These are phyloP conservation scores for Battus philenor DNA, from an alignment of 1,140 invertebrate species.

Conservation along the genomic window DNA sequence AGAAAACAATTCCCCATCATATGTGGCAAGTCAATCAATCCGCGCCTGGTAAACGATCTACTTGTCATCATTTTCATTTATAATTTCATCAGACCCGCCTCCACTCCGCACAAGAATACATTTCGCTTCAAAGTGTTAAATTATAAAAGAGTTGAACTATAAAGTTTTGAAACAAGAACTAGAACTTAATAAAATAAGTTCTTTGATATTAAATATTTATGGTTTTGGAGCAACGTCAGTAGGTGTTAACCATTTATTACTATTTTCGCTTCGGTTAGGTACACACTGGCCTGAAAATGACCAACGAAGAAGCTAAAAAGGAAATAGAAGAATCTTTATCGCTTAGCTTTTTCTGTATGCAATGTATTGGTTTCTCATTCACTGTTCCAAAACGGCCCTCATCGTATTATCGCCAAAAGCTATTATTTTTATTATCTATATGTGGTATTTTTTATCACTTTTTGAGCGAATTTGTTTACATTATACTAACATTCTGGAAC, in stretches of 20 bases:
- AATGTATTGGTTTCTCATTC: constrained; percentile 51
- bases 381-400: constrained; percentile 25
- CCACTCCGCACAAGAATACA: too few relatives aligned
- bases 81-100: constrained; percentile 25
- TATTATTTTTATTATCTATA: constrained; percentile 45
- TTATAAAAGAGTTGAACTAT: too few relatives aligned
- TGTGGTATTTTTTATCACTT: constrained; percentile 55
- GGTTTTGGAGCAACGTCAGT: too few relatives aligned
- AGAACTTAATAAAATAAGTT: too few relatives aligned
- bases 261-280: too few relatives aligned
- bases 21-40: constrained; percentile 19
- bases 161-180: too few relatives aligned
- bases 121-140: too few relatives aligned
- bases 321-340: constrained; percentile 52
- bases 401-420: constrained; percentile 34
- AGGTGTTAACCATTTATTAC: constrained; percentile 2
- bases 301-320: constrained; percentile 35
- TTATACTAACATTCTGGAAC: constrained; percentile 50
- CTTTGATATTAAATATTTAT: too few relatives aligned
- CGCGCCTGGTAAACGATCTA: constrained; percentile 9
- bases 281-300: constrained; percentile 35
- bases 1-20: too few relatives aligned
- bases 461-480: constrained; percentile 59
- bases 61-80: constrained; percentile 23
- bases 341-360: constrained; percentile 49